A percentile compares a stretch with the other conserved stretches of the same genome.
Evolutionary conservation across 2,888 invertebrate genomes (phyloP).

Genomic region (Halictus quadricinctus): DNA sequence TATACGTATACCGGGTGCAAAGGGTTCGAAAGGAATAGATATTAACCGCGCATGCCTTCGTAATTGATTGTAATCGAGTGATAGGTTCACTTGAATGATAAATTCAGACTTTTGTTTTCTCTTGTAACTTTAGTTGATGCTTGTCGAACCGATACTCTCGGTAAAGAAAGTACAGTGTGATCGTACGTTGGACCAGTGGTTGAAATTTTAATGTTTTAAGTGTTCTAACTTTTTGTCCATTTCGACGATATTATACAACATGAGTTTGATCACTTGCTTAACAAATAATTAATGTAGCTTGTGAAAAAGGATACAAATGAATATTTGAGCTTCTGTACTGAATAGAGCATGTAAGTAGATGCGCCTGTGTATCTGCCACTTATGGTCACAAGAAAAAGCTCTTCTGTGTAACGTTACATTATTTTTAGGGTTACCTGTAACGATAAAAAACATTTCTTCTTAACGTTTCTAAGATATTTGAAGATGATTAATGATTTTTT

Average conservation of each 20-base stretch:
- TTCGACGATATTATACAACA: neutral
- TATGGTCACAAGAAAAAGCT: neutral
- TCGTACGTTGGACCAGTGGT: slow-evolving; percentile 25
- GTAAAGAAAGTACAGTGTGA: neutral
- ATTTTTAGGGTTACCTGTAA: too few relatives aligned
- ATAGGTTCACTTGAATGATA: neutral
- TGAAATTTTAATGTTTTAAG: slow-evolving; percentile 4
- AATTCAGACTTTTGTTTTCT: slow-evolving; percentile 25
- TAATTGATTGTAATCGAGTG: slow-evolving; percentile 30
- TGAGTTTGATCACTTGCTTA: neutral
- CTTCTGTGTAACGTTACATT: neutral
- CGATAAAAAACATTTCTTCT: too few relatives aligned
- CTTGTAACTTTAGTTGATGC: slow-evolving; percentile 48
- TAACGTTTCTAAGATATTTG: too few relatives aligned
- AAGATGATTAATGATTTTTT: neutral
- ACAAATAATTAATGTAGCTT: neutral
- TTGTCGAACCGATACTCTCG: slow-evolving; percentile 26
- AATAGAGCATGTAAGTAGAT: neutral
- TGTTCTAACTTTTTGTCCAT: neutral
- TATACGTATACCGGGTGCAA: slow-evolving; percentile 32
- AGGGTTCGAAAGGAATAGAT: slow-evolving; percentile 38
- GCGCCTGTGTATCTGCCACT: too few relatives aligned
- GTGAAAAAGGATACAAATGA: neutral
- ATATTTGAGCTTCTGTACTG: neutral
- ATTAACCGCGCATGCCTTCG: slow-evolving; percentile 44